Evolutionary conservation across 2,113 vertebrate species (phyloP).

Genomic region (Brachyistius frenatus): DNA sequence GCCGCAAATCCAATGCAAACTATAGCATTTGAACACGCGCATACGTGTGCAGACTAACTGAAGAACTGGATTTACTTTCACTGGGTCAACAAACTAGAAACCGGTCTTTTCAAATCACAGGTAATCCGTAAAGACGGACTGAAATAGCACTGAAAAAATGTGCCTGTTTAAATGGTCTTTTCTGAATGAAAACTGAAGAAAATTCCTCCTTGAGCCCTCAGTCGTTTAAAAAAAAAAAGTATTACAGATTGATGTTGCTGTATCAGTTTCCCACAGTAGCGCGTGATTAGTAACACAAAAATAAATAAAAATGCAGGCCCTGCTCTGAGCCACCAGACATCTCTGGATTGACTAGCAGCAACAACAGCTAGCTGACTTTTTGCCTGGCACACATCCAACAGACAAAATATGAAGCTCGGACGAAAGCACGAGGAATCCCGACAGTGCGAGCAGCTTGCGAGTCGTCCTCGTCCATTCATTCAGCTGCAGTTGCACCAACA

Average conservation of each 20-base stretch:
- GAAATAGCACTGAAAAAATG: background rate
- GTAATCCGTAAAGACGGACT: background rate
- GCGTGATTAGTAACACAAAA: background rate
- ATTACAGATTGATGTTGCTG: background rate
- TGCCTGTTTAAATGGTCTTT: too few relatives aligned
- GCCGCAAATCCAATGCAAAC: background rate
- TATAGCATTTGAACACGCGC: constrained; percentile 3
- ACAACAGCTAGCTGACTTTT: background rate
- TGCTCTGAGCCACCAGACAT: background rate
- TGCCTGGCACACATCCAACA: too few relatives aligned
- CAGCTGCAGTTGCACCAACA: background rate
- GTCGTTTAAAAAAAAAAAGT: background rate
- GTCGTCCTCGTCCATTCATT: background rate
- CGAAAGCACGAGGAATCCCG: too few relatives aligned
- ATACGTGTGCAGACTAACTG: background rate
- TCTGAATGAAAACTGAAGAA: too few relatives aligned
- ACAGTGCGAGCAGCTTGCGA: too few relatives aligned
- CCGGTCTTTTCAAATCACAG: constrained; percentile 13
- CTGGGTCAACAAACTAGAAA: constrained; percentile 25
- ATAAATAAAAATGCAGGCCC: background rate
- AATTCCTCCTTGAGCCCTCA: too few relatives aligned
- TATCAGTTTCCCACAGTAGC: background rate
- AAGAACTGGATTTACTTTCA: constrained; percentile 16
- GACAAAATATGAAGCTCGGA: too few relatives aligned
- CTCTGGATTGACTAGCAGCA: background rate